Evolutionary conservation across 1,140 invertebrate species (phyloP).

Genomic region (Euwallacea fornicatus): DNA sequence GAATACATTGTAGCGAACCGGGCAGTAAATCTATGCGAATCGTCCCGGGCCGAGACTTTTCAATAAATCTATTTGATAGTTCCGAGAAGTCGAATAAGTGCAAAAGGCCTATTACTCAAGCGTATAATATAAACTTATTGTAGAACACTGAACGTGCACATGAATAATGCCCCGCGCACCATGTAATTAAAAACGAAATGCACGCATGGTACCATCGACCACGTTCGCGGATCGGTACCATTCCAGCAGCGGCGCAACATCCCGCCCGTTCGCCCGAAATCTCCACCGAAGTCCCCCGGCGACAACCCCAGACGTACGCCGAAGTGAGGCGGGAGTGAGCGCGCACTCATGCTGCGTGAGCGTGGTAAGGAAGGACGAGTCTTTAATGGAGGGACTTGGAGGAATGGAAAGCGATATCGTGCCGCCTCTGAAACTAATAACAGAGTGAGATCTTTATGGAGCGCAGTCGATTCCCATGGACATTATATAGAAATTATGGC

Average conservation of each 20-base stretch:
- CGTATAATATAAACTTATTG: conserved; percentile 41
- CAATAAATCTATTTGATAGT: conserved; percentile 37
- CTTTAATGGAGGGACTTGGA: neutral
- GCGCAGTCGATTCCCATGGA: conserved; percentile 25
- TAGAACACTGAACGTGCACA: conserved; percentile 36
- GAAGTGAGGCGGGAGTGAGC: no score
- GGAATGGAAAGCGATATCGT: neutral
- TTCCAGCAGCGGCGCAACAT: conserved; percentile 19
- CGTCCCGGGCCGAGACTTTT: conserved; percentile 16
- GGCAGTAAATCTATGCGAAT: conserved; percentile 20
- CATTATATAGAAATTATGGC: conserved; percentile 34
- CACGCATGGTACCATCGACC: conserved; percentile 38
- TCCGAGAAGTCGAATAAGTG: conserved; percentile 35
- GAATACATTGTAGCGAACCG: conserved; percentile 22
- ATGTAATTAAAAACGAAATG: conserved; percentile 41
- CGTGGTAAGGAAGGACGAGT: no score
- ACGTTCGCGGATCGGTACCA: conserved; percentile 36
- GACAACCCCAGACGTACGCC: no score
- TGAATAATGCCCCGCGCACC: conserved; percentile 39
- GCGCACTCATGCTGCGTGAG: no score
- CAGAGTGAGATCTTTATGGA: conserved; percentile 29
- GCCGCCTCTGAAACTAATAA: conserved; percentile 29
- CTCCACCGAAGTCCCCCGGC: no score
- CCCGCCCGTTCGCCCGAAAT: neutral
- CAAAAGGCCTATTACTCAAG: conserved; percentile 37